Conservation (phyloP, 2,888 invertebrate species). For the Himalopsyche anomala region DNA sequence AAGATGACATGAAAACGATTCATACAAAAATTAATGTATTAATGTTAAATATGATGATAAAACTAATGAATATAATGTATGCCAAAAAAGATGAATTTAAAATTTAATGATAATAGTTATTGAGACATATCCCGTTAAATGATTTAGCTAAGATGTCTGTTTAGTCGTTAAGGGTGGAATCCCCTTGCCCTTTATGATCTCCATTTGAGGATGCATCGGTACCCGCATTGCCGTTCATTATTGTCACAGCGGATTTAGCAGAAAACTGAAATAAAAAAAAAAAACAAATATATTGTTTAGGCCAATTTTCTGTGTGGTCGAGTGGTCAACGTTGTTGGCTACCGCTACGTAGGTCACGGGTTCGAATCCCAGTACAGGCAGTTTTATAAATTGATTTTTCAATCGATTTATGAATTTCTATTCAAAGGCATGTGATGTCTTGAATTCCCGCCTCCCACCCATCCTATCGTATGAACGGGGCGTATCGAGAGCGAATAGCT, state of each 20-base stretch:
- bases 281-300: too few species aligned
- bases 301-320: too few species aligned
- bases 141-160: constrained; percentile 35
- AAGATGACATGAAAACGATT: constrained; percentile 18
- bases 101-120: constrained; percentile 39
- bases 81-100: constrained; percentile 1
- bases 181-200: constrained; percentile 63
- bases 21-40: constrained; percentile 36
- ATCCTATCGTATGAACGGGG: too few species aligned
- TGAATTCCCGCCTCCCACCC: too few species aligned
- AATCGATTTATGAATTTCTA: too few species aligned
- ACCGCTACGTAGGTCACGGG: too few species aligned
- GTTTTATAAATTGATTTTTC: too few species aligned
- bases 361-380: too few species aligned
- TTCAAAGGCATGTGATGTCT: too few species aligned
- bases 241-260: constrained; percentile 53
- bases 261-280: constrained; percentile 56
- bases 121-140: constrained; percentile 55
- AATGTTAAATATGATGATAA: constrained; percentile 40
- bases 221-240: constrained; percentile 59
- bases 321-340: too few species aligned
- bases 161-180: constrained; percentile 61
- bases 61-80: background rate
- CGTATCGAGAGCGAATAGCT: too few species aligned
- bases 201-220: constrained; percentile 59